phyloP scores from a whole-genome alignment of 2,113 vertebrate genomes.

The Corythornis madagascariensis region DNA sequence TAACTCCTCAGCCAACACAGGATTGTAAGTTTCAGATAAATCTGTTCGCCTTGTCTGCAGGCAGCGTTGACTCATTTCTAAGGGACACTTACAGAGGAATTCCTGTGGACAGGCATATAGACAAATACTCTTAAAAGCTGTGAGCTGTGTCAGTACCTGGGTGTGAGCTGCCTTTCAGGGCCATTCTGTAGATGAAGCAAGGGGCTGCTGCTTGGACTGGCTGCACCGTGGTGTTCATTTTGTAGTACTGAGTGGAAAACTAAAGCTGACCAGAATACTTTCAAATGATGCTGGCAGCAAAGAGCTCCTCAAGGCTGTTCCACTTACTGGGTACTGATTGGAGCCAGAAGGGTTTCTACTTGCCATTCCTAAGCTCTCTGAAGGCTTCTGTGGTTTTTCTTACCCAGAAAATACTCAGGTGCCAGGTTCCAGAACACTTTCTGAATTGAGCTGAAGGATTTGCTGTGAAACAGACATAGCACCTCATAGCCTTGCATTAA shows the following conservation, averaged over 20 bases:
- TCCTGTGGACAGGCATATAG: neutral
- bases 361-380: neutral
- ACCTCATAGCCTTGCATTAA: neutral
- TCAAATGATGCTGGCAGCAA: neutral
- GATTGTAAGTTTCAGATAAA: neutral
- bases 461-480: neutral
- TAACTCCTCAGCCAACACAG: neutral
- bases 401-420: neutral
- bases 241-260: neutral
- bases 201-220: neutral
- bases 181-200: neutral
- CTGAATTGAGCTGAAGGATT: neutral
- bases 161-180: neutral
- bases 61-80: neutral
- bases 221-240: neutral
- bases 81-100: neutral
- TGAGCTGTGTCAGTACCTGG: neutral
- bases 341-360: neutral
- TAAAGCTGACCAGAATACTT: neutral
- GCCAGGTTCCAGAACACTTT: neutral
- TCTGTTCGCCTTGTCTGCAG: neutral
- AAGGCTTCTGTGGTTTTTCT: constrained; percentile 9
- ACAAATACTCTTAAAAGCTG: neutral
- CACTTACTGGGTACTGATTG: neutral
- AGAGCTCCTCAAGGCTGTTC: neutral